Evolutionary conservation across 2,113 vertebrate species (phyloP), one percentile per base, ranked within the genome.

Genomic region (Callaeas wilsoni): DNA sequence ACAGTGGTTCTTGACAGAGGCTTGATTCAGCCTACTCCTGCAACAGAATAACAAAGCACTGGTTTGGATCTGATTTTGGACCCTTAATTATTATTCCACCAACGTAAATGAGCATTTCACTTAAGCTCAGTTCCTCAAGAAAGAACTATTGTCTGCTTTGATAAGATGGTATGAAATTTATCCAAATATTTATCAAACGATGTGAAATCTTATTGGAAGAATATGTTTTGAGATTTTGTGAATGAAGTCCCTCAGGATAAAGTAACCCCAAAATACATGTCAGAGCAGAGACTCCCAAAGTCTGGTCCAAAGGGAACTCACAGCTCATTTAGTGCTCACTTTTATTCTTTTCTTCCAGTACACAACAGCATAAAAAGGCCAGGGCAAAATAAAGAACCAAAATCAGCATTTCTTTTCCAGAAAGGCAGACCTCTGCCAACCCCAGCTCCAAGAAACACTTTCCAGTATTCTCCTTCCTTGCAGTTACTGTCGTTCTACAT

Each of bases 131-230:
- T 50, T 89, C 27, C 56, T 69, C 64, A 35, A 84, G 50, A 95
- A 95, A 84, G 69, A 89, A 55, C 55, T 81, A 68, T 16, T 94
- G 68, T 92, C 59, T 91, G 32, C 50, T 91, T 91, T 57, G 63
- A 69, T 92, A 79, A 93, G 41, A 75, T 29, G 25, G 47, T 19
- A 91, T 56, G 44, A 87, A 91, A 91, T 81, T 53, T 85, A 89
- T 64, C 49, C 81, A 94, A 87, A 95, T 29, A 81, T 89, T 91
- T 94, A 75, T 81, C 35, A 56, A 89, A 87, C 19, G 84, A 39
- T 23, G 32, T n/a, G 14, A 95, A 89, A 84, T 79, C 65, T 78
- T 78, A 82, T 8, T 75, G 69, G 60, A 93, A 89, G 46, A 84
- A 42, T 39, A 81, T 21, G 16, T 81, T 91, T 76, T 55, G 80